phyloP scores from a whole-genome alignment of 2,113 vertebrate species.

The Pithys albifrons region DNA sequence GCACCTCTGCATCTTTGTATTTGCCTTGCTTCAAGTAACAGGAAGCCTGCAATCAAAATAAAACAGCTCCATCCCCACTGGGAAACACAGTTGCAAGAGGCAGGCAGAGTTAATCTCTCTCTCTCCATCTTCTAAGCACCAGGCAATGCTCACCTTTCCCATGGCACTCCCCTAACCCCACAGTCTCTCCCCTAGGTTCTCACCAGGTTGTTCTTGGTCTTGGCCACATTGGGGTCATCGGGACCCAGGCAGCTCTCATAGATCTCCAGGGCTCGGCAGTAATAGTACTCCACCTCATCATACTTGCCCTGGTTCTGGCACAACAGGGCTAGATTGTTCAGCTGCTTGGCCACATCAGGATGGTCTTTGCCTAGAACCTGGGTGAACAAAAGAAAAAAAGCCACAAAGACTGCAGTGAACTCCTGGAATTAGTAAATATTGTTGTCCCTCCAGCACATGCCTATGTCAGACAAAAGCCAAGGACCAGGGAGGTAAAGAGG shows the following conservation, averaged over 20 bases:
- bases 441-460: neutral
- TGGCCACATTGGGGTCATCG: conserved; percentile 95
- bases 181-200: neutral
- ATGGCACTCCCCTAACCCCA: neutral
- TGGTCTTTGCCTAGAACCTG: conserved; percentile 96
- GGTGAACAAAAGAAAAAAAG: neutral
- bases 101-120: neutral
- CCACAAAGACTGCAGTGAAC: neutral
- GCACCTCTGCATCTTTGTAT: conserved; percentile 93
- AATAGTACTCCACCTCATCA: conserved; percentile 97
- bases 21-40: conserved; percentile 98
- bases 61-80: neutral
- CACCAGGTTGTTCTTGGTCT: conserved; percentile 99
- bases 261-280: conserved; percentile 94
- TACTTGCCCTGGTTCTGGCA: conserved; percentile 99
- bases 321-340: conserved; percentile 95
- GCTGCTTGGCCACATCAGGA: conserved; percentile 97
- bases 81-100: neutral
- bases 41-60: conserved; percentile 83
- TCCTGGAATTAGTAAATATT: neutral
- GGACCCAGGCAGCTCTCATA: conserved; percentile 91
- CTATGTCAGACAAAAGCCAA: neutral
- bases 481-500: neutral
- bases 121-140: neutral
- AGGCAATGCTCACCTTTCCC: neutral